A percentile compares a stretch with the other conserved stretches of the same genome.
These are phyloP conservation scores for Xanthostigma xanthostigma DNA, from an alignment of 2,888 invertebrate species.

Conservation along the genomic window DNA sequence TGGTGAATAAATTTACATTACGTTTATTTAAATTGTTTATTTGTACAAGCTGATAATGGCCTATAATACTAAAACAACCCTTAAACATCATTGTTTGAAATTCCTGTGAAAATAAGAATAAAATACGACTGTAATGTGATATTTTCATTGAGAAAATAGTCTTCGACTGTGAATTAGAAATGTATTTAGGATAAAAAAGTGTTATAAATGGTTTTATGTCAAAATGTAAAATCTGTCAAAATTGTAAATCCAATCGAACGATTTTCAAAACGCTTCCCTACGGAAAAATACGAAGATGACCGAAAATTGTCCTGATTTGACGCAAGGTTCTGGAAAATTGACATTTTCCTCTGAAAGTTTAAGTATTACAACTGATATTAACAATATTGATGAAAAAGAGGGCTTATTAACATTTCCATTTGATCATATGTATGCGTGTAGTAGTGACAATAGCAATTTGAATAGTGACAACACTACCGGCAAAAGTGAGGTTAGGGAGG, in stretches of 20 bases:
- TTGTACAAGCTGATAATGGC: too few relatives aligned
- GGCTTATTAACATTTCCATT: constrained; percentile 46
- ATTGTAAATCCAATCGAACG: constrained; percentile 2
- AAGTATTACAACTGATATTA: constrained; percentile 10
- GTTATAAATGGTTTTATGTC: too few relatives aligned
- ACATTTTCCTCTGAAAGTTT: constrained; percentile 11
- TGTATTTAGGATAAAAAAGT: too few relatives aligned
- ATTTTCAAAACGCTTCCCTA: constrained; percentile 9
- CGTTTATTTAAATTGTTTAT: too few relatives aligned
- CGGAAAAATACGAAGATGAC: constrained; percentile 30
- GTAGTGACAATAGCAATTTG: constrained; percentile 26
- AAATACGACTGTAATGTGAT: too few relatives aligned
- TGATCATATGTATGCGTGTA: constrained; percentile 61
- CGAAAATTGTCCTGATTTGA: constrained; percentile 27
- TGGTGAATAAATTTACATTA: too few relatives aligned
- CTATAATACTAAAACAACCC: too few relatives aligned
- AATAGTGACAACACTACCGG: constrained; percentile 18
- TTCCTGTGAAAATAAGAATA: too few relatives aligned
- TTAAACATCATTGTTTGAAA: too few relatives aligned
- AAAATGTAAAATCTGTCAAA: neutral
- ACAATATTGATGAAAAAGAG: constrained; percentile 29
- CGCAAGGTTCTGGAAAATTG: constrained; percentile 21
- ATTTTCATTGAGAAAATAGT: too few relatives aligned
- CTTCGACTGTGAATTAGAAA: too few relatives aligned
- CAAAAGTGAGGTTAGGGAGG: constrained; percentile 47